These are phyloP conservation scores for Acanthosepion lycidas DNA, from an alignment of 2,888 invertebrate genomes.

Conservation along the genomic window DNA sequence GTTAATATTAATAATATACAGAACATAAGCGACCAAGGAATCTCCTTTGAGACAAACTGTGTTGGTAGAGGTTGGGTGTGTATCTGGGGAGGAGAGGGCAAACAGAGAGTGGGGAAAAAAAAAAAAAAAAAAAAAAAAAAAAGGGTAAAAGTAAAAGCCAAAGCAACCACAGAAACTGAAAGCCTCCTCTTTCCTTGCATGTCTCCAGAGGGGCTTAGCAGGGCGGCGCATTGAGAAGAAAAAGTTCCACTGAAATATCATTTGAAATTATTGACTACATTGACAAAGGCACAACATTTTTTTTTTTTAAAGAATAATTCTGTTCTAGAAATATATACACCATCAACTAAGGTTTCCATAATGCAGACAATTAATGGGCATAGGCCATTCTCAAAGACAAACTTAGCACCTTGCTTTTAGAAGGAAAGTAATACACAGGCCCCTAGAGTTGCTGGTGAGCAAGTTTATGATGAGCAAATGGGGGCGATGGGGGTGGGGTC, in stretches of 20 bases:
- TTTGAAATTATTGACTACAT: slow-evolving; percentile 33
- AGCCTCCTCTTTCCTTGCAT: background rate
- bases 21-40: background rate
- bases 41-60: background rate
- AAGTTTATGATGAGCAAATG: slow-evolving; percentile 1
- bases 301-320: background rate
- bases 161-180: background rate
- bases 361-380: background rate
- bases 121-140: background rate
- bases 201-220: background rate
- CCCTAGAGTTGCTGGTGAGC: background rate
- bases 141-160: background rate
- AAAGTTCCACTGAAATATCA: slow-evolving; percentile 20
- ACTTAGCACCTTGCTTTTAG: background rate
- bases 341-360: slow-evolving; percentile 23
- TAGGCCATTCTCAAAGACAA: slow-evolving; percentile 21
- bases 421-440: background rate
- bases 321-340: slow-evolving; percentile 33
- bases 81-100: background rate
- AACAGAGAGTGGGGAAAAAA: background rate
- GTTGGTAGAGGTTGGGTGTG: background rate
- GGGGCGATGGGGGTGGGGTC: background rate
- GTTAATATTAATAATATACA: background rate
- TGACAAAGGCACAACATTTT: slow-evolving; percentile 33
- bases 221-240: background rate